Evolutionary conservation across 2,888 invertebrate species (phyloP).

Genomic region (Melanophora roralis): DNA sequence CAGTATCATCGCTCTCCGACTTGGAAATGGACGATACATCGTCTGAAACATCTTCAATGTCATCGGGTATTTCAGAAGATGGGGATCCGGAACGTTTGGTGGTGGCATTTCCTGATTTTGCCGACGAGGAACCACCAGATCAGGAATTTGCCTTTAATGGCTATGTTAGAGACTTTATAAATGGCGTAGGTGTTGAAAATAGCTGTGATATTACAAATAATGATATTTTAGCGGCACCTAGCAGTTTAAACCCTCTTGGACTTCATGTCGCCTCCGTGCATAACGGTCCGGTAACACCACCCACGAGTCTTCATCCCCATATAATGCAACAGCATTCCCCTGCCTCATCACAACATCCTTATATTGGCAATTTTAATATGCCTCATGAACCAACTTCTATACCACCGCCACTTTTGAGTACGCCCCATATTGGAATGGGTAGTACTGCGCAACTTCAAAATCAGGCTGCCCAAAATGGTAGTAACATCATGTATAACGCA

Average conservation of each 20-base stretch:
- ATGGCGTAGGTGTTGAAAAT: slow-evolving; percentile 74
- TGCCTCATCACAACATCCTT: slow-evolving; percentile 60
- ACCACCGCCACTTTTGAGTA: slow-evolving; percentile 41
- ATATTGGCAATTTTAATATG: slow-evolving; percentile 57
- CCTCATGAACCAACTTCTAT: slow-evolving; percentile 49
- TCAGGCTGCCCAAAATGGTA: slow-evolving; percentile 30
- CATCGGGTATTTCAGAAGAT: slow-evolving; percentile 69
- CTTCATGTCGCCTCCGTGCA: slow-evolving; percentile 17
- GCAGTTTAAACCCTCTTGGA: slow-evolving; percentile 32
- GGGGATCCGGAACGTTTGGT: slow-evolving; percentile 69
- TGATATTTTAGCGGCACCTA: slow-evolving; percentile 39
- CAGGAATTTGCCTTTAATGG: slow-evolving; percentile 75
- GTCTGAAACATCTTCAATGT: slow-evolving; percentile 70
- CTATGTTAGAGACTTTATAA: slow-evolving; percentile 75
- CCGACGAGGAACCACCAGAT: slow-evolving; percentile 72
- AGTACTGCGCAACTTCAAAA: slow-evolving; percentile 18
- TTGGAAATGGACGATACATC: slow-evolving; percentile 71
- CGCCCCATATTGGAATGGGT: slow-evolving; percentile 40
- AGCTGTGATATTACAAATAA: slow-evolving; percentile 63
- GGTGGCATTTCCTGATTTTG: slow-evolving; percentile 72
- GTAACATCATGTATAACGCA: slow-evolving; percentile 36
- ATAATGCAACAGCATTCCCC: slow-evolving; percentile 49
- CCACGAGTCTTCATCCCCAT: slow-evolving; percentile 47
- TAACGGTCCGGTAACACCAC: slow-evolving; percentile 51
- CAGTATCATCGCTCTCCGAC: slow-evolving; percentile 63